Conservation (phyloP, 2,888 invertebrate genomes). For the Zelleria hepariella region DNA sequence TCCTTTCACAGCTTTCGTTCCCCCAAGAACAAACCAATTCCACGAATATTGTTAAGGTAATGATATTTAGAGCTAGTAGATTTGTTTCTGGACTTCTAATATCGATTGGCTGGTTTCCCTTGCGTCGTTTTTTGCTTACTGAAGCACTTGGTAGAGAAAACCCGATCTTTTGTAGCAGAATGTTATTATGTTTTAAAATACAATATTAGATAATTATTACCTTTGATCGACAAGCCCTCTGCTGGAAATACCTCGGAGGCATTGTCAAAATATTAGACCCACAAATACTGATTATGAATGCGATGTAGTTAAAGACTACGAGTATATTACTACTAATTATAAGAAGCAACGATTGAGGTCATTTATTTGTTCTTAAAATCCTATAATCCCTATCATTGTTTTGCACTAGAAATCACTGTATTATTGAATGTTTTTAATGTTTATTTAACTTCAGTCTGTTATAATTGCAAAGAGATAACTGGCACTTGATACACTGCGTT, state of each 20-base stretch:
- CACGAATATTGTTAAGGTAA: neutral
- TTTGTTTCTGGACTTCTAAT: neutral
- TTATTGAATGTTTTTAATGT: neutral
- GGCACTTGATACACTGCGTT: neutral
- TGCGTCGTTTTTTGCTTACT: too few relatives aligned
- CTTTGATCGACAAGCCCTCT: too few relatives aligned
- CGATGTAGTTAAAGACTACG: neutral
- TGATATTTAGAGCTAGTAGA: neutral
- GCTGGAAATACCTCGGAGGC: too few relatives aligned
- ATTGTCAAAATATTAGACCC: too few relatives aligned
- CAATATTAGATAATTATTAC: too few relatives aligned
- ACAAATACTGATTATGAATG: neutral
- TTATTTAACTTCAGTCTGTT: conserved; percentile 2
- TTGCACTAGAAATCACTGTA: neutral
- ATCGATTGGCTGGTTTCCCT: too few relatives aligned
- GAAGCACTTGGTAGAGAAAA: too few relatives aligned
- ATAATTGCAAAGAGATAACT: neutral
- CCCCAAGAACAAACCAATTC: neutral
- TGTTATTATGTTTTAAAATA: too few relatives aligned
- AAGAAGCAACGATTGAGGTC: neutral
- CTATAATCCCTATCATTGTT: neutral
- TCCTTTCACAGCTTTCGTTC: neutral
- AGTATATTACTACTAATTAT: neutral
- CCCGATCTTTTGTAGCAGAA: too few relatives aligned
- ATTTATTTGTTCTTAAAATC: neutral